A percentile compares a stretch with the other conserved stretches of the same genome.
These are phyloP conservation scores for Icerya purchasi DNA, from an alignment of 2,888 invertebrate species.

Conservation along the genomic window DNA sequence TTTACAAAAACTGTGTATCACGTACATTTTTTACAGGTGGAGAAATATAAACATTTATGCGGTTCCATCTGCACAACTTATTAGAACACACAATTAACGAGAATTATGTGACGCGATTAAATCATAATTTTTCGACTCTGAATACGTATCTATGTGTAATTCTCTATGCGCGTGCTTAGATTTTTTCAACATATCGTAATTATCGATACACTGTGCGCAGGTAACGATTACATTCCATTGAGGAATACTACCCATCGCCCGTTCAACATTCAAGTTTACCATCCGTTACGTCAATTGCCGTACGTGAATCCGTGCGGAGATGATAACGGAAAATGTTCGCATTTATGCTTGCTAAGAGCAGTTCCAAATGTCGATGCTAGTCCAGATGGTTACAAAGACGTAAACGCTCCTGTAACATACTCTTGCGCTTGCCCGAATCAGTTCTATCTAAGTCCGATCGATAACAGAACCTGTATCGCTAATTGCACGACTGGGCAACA, in stretches of 20 bases:
- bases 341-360: slow-evolving; percentile 78
- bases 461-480: slow-evolving; percentile 71
- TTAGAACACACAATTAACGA: too few species aligned
- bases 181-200: too few species aligned
- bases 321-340: slow-evolving; percentile 89
- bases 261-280: slow-evolving; percentile 80
- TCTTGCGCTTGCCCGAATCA: slow-evolving; percentile 91
- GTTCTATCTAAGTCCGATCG: slow-evolving; percentile 48
- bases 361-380: slow-evolving; percentile 24
- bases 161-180: too few species aligned
- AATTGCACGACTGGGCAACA: slow-evolving; percentile 86
- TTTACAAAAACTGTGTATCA: too few species aligned
- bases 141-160: too few species aligned
- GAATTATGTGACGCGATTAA: too few species aligned
- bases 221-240: slow-evolving; percentile 45
- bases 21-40: too few species aligned
- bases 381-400: slow-evolving; percentile 36
- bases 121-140: too few species aligned
- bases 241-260: slow-evolving; percentile 86
- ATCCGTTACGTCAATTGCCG: slow-evolving; percentile 64
- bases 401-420: slow-evolving; percentile 50
- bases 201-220: too few species aligned
- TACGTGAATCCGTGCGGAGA: slow-evolving; percentile 75
- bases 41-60: too few species aligned
- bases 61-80: too few species aligned